These are phyloP conservation scores for Bombus pascuorum DNA, from an alignment of 1,140 invertebrate genomes.

Conservation along the genomic window DNA sequence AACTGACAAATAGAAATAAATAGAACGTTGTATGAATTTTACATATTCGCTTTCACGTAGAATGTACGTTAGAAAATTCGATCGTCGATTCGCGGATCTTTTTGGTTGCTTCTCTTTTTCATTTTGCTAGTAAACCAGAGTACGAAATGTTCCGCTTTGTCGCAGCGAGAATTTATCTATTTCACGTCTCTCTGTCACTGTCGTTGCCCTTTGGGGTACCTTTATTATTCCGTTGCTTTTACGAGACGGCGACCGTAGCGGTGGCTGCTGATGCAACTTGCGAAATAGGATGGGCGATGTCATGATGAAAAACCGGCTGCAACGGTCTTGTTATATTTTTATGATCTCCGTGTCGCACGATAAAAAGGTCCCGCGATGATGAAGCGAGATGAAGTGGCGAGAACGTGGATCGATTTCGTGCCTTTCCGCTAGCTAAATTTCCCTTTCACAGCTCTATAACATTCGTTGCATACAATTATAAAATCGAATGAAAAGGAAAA, in stretches of 20 bases:
- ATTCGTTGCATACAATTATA: not conserved
- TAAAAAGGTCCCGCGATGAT: conserved; percentile 37
- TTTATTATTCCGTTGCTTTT: conserved; percentile 31
- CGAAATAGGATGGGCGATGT: conserved; percentile 25
- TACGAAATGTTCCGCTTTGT: not conserved
- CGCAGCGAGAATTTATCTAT: conserved; percentile 10
- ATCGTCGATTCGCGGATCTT: not conserved
- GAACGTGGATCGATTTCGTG: conserved; percentile 15
- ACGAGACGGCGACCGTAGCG: not conserved
- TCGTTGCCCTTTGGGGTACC: conserved; percentile 7
- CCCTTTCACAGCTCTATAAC: not conserved
- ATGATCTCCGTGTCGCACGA: conserved; percentile 39
- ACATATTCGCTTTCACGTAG: too few relatives aligned
- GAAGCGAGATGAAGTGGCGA: not conserved
- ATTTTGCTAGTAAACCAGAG: not conserved
- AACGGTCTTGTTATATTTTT: conserved; percentile 52
- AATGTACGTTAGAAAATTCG: not conserved
- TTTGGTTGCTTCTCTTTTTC: not conserved
- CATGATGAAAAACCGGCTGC: conserved; percentile 30
- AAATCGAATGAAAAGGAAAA: not conserved
- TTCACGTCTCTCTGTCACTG: not conserved
- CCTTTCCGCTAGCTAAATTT: not conserved
- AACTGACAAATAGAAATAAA: not conserved
- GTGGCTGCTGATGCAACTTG: conserved; percentile 33
- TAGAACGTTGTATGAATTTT: too few relatives aligned